Percentiles rank a stretch among this genome's conserved stretches.
phyloP scores from a whole-genome alignment of 2,113 vertebrate genomes.

The Petromus typicus region DNA sequence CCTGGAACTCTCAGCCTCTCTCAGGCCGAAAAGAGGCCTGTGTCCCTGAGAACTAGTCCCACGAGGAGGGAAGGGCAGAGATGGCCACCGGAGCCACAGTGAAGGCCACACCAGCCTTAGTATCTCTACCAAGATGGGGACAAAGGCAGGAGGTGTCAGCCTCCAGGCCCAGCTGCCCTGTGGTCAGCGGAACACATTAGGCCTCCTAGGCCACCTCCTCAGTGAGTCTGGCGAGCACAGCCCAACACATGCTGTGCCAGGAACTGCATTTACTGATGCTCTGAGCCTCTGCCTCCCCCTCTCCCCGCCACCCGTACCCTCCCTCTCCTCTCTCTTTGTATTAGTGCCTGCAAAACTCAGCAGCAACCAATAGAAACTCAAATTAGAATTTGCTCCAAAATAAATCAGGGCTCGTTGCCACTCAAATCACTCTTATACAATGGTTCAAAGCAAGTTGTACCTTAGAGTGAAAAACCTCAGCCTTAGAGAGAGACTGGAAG shows the following conservation, averaged over 20 bases:
- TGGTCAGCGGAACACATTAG: too few species aligned
- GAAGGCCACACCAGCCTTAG: not conserved
- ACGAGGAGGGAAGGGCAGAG: not conserved
- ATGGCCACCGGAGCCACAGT: too few species aligned
- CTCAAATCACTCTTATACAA: not conserved
- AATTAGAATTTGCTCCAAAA: slow-evolving; percentile 17
- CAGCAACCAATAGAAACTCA: slow-evolving; percentile 18
- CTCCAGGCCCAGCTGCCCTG: not conserved
- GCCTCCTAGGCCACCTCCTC: not conserved
- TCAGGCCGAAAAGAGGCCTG: not conserved
- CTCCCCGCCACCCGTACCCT: too few species aligned
- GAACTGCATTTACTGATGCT: not conserved
- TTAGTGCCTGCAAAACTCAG: not conserved
- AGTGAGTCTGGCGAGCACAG: not conserved
- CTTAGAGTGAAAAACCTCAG: not conserved
- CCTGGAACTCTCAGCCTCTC: not conserved
- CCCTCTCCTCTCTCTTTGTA: not conserved
- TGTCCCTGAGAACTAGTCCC: not conserved
- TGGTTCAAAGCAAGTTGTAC: not conserved
- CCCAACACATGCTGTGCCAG: not conserved
- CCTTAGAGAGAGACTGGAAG: not conserved
- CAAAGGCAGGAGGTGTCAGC: not conserved
- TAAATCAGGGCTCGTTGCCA: not conserved
- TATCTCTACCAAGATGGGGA: too few species aligned
- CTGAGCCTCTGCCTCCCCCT: not conserved